Conservation (phyloP, 1,140 invertebrate species). For the Drosophila nigromelanica region DNA sequence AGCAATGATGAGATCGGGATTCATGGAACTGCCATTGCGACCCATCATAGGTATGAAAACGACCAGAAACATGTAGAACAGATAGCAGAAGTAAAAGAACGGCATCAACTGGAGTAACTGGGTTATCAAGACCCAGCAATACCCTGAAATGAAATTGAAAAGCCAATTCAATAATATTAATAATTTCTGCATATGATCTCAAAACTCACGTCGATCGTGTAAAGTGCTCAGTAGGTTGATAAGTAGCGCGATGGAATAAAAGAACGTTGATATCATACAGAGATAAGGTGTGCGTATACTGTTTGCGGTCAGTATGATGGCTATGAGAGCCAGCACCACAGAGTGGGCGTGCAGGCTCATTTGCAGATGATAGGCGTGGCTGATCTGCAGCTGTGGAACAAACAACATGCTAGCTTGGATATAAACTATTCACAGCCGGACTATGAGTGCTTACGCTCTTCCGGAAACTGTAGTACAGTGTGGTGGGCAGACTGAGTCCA, state of each 20-base stretch:
- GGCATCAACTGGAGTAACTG: conserved; percentile 80
- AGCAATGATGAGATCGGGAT: conserved; percentile 86
- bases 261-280: conserved; percentile 70
- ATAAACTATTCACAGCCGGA: not conserved
- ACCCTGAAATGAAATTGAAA: conserved; percentile 47
- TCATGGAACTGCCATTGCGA: conserved; percentile 85
- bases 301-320: conserved; percentile 54
- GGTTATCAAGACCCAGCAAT: conserved; percentile 84
- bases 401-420: not conserved
- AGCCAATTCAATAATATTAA: not conserved
- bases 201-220: conserved; percentile 81
- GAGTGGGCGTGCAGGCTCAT: conserved; percentile 73
- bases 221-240: conserved; percentile 67
- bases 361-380: conserved; percentile 65
- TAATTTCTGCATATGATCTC: not conserved
- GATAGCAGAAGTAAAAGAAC: conserved; percentile 86
- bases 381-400: conserved; percentile 51
- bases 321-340: conserved; percentile 59
- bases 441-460: conserved; percentile 77
- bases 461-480: conserved; percentile 83
- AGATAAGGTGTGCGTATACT: conserved; percentile 72
- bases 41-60: conserved; percentile 89
- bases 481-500: conserved; percentile 62
- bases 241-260: conserved; percentile 61
- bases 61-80: conserved; percentile 88